These are phyloP conservation scores for Aplysia californica DNA, from an alignment of 1,140 invertebrate genomes.

Conservation along the genomic window DNA sequence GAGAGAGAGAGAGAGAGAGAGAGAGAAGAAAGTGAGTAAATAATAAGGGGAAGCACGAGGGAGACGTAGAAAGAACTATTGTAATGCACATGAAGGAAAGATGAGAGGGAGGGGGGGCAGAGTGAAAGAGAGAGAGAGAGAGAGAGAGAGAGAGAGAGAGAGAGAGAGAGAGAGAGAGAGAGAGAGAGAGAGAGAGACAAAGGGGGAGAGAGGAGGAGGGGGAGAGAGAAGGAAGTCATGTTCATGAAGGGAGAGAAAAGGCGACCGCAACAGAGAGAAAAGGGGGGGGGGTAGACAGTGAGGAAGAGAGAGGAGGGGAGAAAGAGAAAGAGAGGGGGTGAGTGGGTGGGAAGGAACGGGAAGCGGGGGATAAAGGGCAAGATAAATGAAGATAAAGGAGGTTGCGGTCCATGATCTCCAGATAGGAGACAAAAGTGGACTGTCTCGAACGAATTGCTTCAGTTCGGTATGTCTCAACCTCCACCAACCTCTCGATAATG, in stretches of 20 bases:
- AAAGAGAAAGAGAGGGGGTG: background rate
- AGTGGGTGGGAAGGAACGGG: too few species aligned
- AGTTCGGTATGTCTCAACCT: too few species aligned
- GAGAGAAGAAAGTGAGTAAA: background rate
- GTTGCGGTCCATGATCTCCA: too few species aligned
- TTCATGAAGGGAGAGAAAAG: background rate
- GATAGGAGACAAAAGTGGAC: too few species aligned
- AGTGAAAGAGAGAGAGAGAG: too few species aligned
- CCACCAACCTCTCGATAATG: too few species aligned
- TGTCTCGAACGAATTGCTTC: too few species aligned
- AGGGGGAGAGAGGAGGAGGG: background rate
- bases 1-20: background rate
- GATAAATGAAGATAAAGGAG: too few species aligned
- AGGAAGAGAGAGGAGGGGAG: background rate
- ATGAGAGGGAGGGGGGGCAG: background rate
- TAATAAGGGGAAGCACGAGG: background rate
- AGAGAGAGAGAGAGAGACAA: background rate
- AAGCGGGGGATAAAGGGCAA: too few species aligned
- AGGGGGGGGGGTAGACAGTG: background rate
- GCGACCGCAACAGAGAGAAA: background rate
- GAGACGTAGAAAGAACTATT: background rate
- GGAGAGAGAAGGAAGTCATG: background rate
- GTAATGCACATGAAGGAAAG: background rate
- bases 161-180: background rate
- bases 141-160: background rate